Evolutionary conservation across 2,888 invertebrate genomes (phyloP).

Genomic region (Spisula subtruncata): DNA sequence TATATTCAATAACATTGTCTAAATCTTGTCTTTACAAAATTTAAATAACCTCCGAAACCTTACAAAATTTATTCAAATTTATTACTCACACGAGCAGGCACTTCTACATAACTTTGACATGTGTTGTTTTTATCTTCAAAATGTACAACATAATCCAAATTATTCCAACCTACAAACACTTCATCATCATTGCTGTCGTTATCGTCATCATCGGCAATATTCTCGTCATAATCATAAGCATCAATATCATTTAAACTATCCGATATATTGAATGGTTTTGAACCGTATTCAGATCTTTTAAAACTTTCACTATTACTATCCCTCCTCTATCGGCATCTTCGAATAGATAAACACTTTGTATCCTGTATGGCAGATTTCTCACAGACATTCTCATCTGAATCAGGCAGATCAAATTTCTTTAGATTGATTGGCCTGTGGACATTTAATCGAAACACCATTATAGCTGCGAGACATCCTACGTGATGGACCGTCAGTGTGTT

Average conservation of each 20-base stretch:
- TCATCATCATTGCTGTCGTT: background rate
- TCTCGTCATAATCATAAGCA: background rate
- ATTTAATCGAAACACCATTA: conserved; percentile 64
- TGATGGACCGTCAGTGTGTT: background rate
- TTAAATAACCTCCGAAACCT: too few species aligned
- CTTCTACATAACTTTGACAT: background rate
- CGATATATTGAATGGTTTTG: background rate
- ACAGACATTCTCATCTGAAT: background rate
- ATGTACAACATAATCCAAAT: background rate
- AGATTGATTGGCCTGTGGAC: conserved; percentile 58
- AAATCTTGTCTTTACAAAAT: too few species aligned
- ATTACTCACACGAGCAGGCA: background rate
- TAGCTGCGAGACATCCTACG: conserved; percentile 56
- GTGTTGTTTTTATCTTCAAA: background rate
- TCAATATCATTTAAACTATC: background rate
- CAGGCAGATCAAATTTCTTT: conserved; percentile 57
- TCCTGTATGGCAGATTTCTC: background rate
- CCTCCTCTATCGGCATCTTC: background rate
- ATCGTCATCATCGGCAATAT: background rate
- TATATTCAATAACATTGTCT: too few species aligned
- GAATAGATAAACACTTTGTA: background rate
- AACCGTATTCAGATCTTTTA: background rate
- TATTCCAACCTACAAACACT: background rate
- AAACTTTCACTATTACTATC: background rate
- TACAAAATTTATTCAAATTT: too few species aligned